Evolutionary conservation across 2,888 invertebrate species (phyloP), one percentile per base, ranked within the genome.

Genomic region (Cynaeus angustus): DNA sequence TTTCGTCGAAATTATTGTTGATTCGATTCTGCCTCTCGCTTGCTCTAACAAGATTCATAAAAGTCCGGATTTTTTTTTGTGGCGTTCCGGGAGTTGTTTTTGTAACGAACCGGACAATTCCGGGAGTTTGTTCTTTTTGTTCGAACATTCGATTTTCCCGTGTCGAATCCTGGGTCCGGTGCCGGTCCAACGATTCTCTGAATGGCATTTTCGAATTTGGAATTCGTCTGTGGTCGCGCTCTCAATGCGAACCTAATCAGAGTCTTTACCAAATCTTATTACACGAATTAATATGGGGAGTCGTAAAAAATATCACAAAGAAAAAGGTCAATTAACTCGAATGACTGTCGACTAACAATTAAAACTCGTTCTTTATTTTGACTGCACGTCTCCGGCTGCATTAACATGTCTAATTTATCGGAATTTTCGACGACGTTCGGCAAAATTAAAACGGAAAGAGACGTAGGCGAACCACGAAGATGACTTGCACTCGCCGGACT

Each of bases 1-100:
- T 78, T 78, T 78, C 74, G 74, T 67, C 72, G 72, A 78, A 77
- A 77, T 78, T 78, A 78, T 77, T 68, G 77, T 75, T 74, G 70
- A 73, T 75, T 73, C 71, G 59, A 52, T 50, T 52, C 66, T 68
- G 52, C 13, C 45, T 41, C 72, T 59, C 65, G 55, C 61, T 64
- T 70, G 61, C 74, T 50, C 75, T 76, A 78, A 78, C 78, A 75
- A 78, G 77, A 72, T 76, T 73, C 76, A 76, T 78, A 78, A 78
- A 78, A 75, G 77, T 77, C 76, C 73, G 71, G 64, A 74, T 74
- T 74, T 75, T n/a, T n/a, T 74, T 75, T 70, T 75, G 70, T 75
- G 73, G 73, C 74, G 72, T 76, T 75, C 75, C 71, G 76, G 75
- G 33, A 33, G 33, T 74, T 71, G 75, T 75, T 75, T 75, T 76